Conservation (phyloP, 2,797 vertebrate genomes). For the Oceanodroma leucorhoa region DNA sequence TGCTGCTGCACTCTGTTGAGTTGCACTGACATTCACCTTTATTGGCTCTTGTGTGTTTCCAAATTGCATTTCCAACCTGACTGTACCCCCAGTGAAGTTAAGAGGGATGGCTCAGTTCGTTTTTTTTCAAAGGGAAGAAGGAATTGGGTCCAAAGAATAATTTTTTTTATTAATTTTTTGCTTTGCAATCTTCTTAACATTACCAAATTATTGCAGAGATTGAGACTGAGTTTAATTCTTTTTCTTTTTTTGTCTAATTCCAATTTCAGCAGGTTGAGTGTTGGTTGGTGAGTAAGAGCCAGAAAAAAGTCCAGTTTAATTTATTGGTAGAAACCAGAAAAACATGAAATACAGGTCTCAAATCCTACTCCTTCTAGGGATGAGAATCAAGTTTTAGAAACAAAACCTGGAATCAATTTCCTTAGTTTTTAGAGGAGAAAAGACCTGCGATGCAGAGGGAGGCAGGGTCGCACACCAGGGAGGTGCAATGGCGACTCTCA, state of each 20-base stretch:
- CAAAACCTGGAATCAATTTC: neutral
- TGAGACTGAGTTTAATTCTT: neutral
- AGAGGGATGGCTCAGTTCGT: neutral
- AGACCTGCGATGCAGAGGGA: neutral
- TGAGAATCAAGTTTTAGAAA: neutral
- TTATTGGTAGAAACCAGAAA: neutral
- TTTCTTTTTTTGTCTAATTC: neutral
- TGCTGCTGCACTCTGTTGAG: neutral
- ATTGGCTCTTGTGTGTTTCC: neutral
- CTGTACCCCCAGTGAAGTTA: neutral
- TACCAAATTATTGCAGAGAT: neutral
- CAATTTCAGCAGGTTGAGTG: neutral
- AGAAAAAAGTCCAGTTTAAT: neutral
- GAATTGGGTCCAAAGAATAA: neutral
- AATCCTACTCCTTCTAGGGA: neutral
- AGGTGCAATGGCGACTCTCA: accelerated
- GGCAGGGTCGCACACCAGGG: accelerated
- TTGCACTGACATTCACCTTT: neutral
- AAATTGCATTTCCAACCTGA: neutral
- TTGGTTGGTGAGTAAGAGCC: neutral
- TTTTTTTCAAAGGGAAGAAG: neutral
- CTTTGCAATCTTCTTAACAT: neutral
- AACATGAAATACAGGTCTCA: neutral
- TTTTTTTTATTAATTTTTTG: neutral
- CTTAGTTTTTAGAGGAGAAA: neutral